phyloP scores from a whole-genome alignment of 1,140 invertebrate genomes.

The Phymorhynchus buccinoides region DNA sequence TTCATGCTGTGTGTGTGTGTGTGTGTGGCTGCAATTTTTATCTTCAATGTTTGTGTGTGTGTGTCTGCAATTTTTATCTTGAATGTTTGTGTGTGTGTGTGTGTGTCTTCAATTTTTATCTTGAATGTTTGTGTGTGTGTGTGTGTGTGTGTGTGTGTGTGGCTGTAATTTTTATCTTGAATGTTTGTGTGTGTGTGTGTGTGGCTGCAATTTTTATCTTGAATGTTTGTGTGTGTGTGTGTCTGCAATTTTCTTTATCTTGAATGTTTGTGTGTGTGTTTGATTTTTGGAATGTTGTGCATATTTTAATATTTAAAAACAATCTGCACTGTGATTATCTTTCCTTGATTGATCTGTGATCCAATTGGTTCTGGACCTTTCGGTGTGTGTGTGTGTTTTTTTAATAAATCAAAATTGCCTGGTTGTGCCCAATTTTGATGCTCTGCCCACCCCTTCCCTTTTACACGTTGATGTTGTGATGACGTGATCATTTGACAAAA shows the following conservation, averaged over 20 bases:
- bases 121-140: neutral
- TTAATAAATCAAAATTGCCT: neutral
- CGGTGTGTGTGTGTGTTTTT: neutral
- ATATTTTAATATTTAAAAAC: no score
- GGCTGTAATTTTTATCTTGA: neutral
- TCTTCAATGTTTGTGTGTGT: neutral
- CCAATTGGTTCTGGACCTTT: no score
- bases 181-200: slow-evolving; percentile 1
- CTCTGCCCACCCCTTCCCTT: neutral
- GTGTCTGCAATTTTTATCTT: neutral
- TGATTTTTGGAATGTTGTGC: neutral
- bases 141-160: neutral
- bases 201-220: neutral
- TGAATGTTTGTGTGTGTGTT: neutral
- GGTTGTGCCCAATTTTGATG: no score
- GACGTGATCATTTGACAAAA: no score
- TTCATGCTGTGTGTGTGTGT: neutral
- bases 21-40: neutral
- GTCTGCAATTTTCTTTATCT: neutral
- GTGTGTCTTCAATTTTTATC: neutral
- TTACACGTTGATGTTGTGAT: no score
- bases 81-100: neutral
- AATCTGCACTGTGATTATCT: neutral
- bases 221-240: neutral
- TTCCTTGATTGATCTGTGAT: no score